These are phyloP conservation scores for Pemphredon lugubris DNA, from an alignment of 2,888 invertebrate species.

Conservation along the genomic window DNA sequence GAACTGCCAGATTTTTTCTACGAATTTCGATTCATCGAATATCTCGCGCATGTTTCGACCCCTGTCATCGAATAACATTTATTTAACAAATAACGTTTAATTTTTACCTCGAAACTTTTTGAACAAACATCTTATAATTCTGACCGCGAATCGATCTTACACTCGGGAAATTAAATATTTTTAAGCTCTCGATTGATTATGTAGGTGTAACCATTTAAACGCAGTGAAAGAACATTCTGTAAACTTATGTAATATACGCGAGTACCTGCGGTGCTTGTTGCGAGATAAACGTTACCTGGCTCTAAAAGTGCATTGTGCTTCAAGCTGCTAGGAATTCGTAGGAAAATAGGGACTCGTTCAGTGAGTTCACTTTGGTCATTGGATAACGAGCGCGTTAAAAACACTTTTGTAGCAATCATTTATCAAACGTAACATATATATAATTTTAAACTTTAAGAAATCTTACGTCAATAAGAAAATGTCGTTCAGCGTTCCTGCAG, in stretches of 20 bases:
- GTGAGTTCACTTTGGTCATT: constrained; percentile 4
- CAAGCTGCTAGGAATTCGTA: constrained; percentile 2
- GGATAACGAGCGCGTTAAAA: not conserved
- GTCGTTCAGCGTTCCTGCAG: constrained; percentile 35
- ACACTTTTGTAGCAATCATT: constrained; percentile 17
- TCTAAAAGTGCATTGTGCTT: constrained; percentile 55
- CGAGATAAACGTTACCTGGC: constrained; percentile 45
- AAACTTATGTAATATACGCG: constrained; percentile 41
- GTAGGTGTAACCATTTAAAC: no score
- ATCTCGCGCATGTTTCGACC: not conserved
- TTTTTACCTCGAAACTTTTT: no score
- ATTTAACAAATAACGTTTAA: not conserved
- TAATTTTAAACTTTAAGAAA: constrained; percentile 33
- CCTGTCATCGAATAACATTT: not conserved
- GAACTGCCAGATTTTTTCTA: constrained; percentile 1
- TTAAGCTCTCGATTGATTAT: no score
- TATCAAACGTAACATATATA: constrained; percentile 13
- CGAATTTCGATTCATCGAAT: not conserved
- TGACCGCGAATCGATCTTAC: no score
- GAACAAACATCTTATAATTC: no score
- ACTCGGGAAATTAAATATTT: no score
- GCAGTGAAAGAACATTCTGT: no score
- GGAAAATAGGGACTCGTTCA: not conserved
- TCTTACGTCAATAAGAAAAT: constrained; percentile 17
- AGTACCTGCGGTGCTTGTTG: constrained; percentile 34